Conservation (phyloP, 2,888 invertebrate species). For the Sinohyriopsis cumingii region DNA sequence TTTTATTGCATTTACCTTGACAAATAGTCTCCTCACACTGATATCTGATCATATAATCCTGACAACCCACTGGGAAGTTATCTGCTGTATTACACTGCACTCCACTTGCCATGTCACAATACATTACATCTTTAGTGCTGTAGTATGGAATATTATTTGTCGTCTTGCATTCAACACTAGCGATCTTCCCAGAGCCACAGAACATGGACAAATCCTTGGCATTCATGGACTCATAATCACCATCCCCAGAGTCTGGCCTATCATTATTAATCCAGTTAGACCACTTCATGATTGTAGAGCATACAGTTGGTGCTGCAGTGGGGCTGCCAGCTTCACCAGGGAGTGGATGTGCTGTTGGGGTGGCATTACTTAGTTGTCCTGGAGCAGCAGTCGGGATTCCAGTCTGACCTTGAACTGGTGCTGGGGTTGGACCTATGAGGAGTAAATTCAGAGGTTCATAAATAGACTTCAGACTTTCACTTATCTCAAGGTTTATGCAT, state of each 20-base stretch:
- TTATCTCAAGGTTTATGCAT: too few relatives aligned
- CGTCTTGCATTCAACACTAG: conserved; percentile 61
- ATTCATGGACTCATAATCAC: conserved; percentile 47
- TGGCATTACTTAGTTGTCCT: conserved; percentile 3
- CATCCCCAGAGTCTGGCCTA: conserved; percentile 42
- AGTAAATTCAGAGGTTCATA: too few relatives aligned
- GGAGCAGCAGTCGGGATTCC: conserved; percentile 12
- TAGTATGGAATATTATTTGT: conserved; percentile 42
- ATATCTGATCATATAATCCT: conserved; percentile 67
- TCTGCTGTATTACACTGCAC: conserved; percentile 76
- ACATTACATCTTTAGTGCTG: conserved; percentile 52
- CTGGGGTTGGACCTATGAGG: neutral
- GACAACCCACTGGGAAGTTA: conserved; percentile 51
- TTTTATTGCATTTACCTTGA: conserved; percentile 9
- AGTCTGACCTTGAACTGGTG: neutral
- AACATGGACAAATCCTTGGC: conserved; percentile 41
- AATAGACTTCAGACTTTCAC: too few relatives aligned
- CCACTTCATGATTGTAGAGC: conserved; percentile 37
- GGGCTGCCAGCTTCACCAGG: conserved; percentile 2
- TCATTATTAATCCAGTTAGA: conserved; percentile 55
- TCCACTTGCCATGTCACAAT: conserved; percentile 78
- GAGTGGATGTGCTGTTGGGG: conserved; percentile 1
- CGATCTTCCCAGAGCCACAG: conserved; percentile 57
- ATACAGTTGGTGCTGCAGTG: conserved; percentile 21
- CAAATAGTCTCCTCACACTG: conserved; percentile 45